Percentiles rank a stretch among this genome's conserved stretches.
phyloP scores from a whole-genome alignment of 2,888 invertebrate genomes.

The Zygogramma bicolorata region DNA sequence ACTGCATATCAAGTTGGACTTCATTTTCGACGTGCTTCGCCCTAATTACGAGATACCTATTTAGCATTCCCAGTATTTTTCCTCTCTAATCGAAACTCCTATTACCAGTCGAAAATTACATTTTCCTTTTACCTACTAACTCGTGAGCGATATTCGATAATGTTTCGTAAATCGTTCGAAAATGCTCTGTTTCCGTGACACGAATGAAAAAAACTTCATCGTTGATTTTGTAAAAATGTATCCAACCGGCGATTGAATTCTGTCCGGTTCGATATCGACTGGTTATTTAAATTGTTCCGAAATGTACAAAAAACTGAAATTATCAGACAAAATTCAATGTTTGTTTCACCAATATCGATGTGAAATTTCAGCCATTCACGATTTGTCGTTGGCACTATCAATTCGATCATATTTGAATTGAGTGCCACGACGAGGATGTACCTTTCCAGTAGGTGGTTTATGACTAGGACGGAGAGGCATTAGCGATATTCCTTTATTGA shows the following conservation, averaged over 20 bases:
- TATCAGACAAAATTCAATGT: no score
- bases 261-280: background rate
- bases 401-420: no score
- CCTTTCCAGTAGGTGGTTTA: no score
- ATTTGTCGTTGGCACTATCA: no score
- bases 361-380: no score
- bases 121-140: background rate
- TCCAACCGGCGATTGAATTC: background rate
- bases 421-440: no score
- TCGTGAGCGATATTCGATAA: conserved; percentile 14
- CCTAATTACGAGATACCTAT: conserved; percentile 1
- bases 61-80: background rate
- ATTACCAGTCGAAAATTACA: conserved; percentile 14
- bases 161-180: conserved; percentile 1
- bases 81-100: background rate
- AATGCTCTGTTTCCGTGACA: background rate
- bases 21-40: background rate
- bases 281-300: background rate
- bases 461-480: no score
- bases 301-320: no score
- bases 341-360: no score
- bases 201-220: background rate
- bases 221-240: background rate
- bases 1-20: background rate
- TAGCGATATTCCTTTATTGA: no score